Evolutionary conservation across 1,140 invertebrate species (phyloP), one percentile per base, ranked within the genome.

Genomic region (Oreohelix idahoensis): DNA sequence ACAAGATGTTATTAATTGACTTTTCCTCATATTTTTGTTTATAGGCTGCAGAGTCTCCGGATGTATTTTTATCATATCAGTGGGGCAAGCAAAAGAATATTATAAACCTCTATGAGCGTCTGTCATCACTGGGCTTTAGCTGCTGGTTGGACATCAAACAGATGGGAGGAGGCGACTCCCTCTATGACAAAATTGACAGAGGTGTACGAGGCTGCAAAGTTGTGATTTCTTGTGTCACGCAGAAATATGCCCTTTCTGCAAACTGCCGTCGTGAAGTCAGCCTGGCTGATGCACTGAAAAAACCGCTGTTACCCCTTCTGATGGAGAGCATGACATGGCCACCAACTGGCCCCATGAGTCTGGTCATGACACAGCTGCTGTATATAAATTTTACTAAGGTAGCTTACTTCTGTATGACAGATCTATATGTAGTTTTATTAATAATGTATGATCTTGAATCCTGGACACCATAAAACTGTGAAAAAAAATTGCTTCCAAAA

Each of bases 91-190:
- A 92, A 86, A 81, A 87, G 32, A 86, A 92, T 79, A 85, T 92
- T 13, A 88, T 84, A 66, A 77, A 81, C 5, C 73, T 92, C 42
- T 90, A 90, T 75, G 79, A 89, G 69, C 84, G 85, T 29, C 84
- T 92, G 58, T 86, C 82, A 23, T 79, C 84, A 8, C 63, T 88
- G 26, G 92, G 90, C 17, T 90, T 85, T 38, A 84, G 78, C n/a
- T 90, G 89, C 79, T 92, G 92, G 92, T 86, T 92, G 87, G 92
- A 92, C 80, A 92, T 92, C 29, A 85, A 88, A 42, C 90, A 92
- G 84, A 92, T 92, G 92, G 92, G 91, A 5, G 91, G 90, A 29
- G 92, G 92, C 36, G 92, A 92, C 81, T 91, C 90, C 0, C 84
- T 92, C 20, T 92, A 90, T 83, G 89, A 90, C 77, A 91, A 91